These are phyloP conservation scores for Cheilosia grossa DNA, from an alignment of 2,888 invertebrate species.

Conservation along the genomic window DNA sequence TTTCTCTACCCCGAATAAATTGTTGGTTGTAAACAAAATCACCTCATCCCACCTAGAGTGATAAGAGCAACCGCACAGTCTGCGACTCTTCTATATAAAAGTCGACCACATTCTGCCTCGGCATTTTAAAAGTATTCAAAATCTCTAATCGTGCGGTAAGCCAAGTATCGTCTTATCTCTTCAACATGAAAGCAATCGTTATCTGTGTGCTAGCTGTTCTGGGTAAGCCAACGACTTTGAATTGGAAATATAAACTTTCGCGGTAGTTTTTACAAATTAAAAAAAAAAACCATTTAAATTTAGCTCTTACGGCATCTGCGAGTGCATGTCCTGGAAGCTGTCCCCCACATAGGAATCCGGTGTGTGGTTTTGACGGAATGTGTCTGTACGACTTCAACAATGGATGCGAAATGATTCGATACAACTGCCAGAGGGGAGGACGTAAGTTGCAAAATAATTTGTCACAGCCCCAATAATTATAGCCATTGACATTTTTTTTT, in stretches of 20 bases:
- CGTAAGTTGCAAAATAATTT: constrained; percentile 20
- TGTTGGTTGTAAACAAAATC: background rate
- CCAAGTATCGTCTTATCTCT: background rate
- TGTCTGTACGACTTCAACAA: constrained; percentile 63
- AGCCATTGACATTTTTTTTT: background rate
- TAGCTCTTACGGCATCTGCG: constrained; percentile 28
- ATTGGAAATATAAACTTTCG: background rate
- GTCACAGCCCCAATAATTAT: background rate
- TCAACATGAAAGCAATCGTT: constrained; percentile 37
- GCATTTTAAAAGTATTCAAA: background rate
- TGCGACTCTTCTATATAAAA: background rate
- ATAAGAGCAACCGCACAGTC: background rate
- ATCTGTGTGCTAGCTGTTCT: constrained; percentile 24
- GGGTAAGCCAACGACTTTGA: constrained; percentile 17
- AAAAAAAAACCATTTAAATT: background rate
- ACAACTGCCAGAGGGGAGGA: constrained; percentile 60
- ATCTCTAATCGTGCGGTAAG: background rate
- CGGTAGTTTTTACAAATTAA: background rate
- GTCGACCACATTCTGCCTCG: background rate
- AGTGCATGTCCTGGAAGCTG: constrained; percentile 52
- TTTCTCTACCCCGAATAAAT: no score
- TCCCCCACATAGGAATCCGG: constrained; percentile 42
- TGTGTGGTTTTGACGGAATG: constrained; percentile 64
- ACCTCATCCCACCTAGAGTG: background rate
- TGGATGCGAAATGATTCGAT: constrained; percentile 63